Conservation (phyloP, 1,140 invertebrate genomes). For the Brachionus calyciflorus region DNA sequence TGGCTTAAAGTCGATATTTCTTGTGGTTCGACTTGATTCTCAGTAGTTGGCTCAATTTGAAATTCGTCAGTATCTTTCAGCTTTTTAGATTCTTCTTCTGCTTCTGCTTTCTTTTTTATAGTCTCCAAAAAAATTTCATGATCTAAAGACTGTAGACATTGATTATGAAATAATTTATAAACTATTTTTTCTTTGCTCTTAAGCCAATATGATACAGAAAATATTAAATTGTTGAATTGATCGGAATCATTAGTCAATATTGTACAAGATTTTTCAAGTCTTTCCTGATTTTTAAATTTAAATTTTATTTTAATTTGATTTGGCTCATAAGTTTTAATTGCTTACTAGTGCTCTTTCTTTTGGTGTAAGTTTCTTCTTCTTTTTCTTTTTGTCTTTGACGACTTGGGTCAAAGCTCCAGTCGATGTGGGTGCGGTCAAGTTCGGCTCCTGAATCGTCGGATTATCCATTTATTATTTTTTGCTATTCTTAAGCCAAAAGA, state of each 20-base stretch:
- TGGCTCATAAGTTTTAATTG: too few relatives aligned
- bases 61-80: background rate
- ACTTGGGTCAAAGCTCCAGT: constrained; percentile 32
- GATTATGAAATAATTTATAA: background rate
- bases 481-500: too few relatives aligned
- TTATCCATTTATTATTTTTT: background rate
- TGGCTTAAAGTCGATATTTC: background rate
- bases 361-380: constrained; percentile 32
- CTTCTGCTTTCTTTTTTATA: constrained; percentile 24
- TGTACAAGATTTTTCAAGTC: constrained; percentile 4
- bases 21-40: background rate
- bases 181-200: constrained; percentile 24
- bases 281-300: background rate
- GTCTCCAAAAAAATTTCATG: constrained; percentile 17
- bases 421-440: background rate
- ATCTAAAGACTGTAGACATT: background rate
- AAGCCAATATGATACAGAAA: constrained; percentile 11
- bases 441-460: background rate
- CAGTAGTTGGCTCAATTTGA: background rate
- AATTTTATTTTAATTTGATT: background rate
- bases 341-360: constrained; percentile 37
- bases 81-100: constrained; percentile 6
- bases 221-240: constrained; percentile 2
- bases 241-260: background rate
- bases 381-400: constrained; percentile 46